Conservation (phyloP, 2,797 vertebrate genomes). For the Urocyon cinereoargenteus region DNA sequence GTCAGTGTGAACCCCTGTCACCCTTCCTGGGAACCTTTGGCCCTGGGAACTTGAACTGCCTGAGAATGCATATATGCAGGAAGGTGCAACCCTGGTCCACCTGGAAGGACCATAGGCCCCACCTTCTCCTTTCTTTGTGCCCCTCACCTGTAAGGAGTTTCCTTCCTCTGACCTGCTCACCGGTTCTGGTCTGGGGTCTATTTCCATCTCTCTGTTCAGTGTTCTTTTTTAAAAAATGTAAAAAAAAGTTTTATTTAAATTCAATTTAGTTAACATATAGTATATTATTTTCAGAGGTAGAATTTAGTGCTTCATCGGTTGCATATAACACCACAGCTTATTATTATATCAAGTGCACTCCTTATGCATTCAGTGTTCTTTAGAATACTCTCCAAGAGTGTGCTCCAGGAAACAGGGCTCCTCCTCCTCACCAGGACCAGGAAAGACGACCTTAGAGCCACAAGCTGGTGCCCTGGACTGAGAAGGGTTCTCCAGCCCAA, state of each 20-base stretch:
- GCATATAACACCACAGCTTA: too few species aligned
- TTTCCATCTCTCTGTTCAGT: neutral
- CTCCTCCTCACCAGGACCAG: neutral
- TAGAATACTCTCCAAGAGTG: neutral
- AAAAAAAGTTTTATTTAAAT: too few species aligned
- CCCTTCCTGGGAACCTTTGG: constrained; percentile 89
- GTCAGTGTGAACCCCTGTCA: constrained; percentile 88
- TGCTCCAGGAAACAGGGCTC: neutral
- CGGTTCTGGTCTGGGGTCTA: neutral
- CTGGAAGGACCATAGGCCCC: neutral
- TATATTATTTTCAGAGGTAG: too few species aligned
- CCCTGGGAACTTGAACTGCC: constrained; percentile 88
- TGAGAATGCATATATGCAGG: constrained; percentile 88
- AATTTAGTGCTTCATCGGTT: too few species aligned
- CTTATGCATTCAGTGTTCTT: neutral
- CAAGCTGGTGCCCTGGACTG: neutral
- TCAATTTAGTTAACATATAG: too few species aligned
- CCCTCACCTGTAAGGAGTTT: neutral
- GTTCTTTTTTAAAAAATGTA: too few species aligned
- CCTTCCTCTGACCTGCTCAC: neutral
- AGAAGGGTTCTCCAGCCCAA: neutral
- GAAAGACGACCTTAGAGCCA: neutral
- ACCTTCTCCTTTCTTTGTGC: neutral
- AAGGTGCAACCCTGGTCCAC: constrained; percentile 88
- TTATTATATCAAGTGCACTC: too few species aligned